Evolutionary conservation across 2,113 vertebrate genomes (phyloP), one percentile per base, ranked within the genome.

Genomic region (Eudyptes chrysolophus): DNA sequence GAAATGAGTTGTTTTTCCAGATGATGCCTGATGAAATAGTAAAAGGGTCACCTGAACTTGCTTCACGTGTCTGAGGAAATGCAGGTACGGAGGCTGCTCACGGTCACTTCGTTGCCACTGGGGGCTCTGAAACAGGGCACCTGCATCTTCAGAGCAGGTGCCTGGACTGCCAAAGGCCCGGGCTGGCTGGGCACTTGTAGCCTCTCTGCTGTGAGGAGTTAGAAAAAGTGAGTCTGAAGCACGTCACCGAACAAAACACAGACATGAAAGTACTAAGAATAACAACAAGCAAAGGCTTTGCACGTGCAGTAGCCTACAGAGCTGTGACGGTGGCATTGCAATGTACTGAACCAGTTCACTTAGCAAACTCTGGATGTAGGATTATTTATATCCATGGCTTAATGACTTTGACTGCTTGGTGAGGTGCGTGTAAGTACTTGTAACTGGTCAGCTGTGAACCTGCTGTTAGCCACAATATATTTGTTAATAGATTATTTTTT

Each of bases 41-140:
- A n/a, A 22, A 79, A 83, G 15, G 29, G 34, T 57, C 36, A 62
- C 40, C 81, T 42, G 49, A 74, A 30, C 8, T 48, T 18, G 5
- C 44, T 46, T 44, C 51, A 13, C 0, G 0, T 12, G 4, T 32
- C 54, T 30, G 34, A 79, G 71, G 42, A 61, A 46, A 29, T 8
- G 34, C 20, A 52, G 26, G 27, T 34, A 11, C 1, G 3, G 46
- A 60, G 16, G 68, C 12, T 40, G 52, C 32, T 72, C 21, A 32
- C 0, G 0, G 24, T 64, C 44, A 20, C 9, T 34, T 58, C 4
- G 0, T 66, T 1, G 1, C 7, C n/a, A n/a, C 19, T 0, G 1
- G 6, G 3, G 8, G 9, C 14, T 92, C 58, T 52, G 60, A 60
- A 72, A 52, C 1, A 0, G 25, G 29, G 20, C 24, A 30, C 18